phyloP scores from a whole-genome alignment of 2,113 vertebrate genomes.

The Pungitius pungitius region DNA sequence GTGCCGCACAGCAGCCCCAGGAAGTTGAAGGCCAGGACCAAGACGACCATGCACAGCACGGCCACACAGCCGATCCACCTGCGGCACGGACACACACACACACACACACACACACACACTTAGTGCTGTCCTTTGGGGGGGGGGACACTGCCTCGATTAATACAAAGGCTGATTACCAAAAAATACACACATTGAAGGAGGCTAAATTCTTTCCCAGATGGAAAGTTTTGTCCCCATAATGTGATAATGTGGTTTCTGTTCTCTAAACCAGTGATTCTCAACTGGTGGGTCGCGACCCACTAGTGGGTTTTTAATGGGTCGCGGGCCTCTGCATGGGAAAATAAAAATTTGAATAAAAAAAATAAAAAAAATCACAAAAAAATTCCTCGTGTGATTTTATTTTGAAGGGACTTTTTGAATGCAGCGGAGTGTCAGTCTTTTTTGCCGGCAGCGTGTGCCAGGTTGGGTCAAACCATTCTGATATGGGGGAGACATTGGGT shows the following conservation, averaged over 20 bases:
- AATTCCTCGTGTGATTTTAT: too few species aligned
- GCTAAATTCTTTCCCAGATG: background rate
- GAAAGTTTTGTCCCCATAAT: background rate
- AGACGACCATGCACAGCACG: slow-evolving; percentile 85
- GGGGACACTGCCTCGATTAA: background rate
- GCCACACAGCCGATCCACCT: slow-evolving; percentile 91
- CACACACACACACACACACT: slow-evolving; percentile 12
- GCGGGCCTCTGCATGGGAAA: too few species aligned
- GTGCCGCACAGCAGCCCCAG: slow-evolving; percentile 90
- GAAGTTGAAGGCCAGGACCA: slow-evolving; percentile 88
- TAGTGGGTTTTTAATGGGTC: too few species aligned
- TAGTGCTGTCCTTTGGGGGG: background rate
- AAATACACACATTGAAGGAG: background rate
- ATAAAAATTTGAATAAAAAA: too few species aligned
- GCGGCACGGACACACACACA: slow-evolving; percentile 33
- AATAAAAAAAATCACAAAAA: too few species aligned
- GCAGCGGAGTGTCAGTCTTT: too few species aligned
- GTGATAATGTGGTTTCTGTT: background rate
- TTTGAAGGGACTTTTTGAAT: too few species aligned
- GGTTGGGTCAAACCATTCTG: too few species aligned
- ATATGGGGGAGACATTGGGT: too few species aligned
- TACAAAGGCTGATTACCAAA: background rate
- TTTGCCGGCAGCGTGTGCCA: too few species aligned
- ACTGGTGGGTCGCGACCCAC: too few species aligned
- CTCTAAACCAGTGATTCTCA: too few species aligned